Evolutionary conservation across 2,888 invertebrate species (phyloP).

Genomic region (Notocelia uddmanniana): DNA sequence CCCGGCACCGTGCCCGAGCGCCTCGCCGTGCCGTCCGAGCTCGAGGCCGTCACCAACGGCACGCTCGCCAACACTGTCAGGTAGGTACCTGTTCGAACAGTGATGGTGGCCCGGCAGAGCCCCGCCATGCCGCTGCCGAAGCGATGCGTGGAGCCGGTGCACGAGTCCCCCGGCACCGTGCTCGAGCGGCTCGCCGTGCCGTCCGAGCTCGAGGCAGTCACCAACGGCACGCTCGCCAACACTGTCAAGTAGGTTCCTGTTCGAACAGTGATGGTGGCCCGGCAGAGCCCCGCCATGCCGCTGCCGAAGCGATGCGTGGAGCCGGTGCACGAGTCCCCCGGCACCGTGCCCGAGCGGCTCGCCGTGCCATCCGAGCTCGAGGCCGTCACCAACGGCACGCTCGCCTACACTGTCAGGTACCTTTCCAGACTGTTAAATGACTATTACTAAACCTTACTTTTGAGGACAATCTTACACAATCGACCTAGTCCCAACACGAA

Average conservation of each 20-base stretch:
- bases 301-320: slow-evolving; percentile 98
- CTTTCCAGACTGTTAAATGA: no score
- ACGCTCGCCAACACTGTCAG: slow-evolving; percentile 97
- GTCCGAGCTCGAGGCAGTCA: slow-evolving; percentile 98
- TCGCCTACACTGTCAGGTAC: slow-evolving; percentile 93
- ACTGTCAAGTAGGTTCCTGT: no score
- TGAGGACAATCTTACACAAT: no score
- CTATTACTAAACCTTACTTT: no score
- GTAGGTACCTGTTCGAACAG: slow-evolving; percentile 67
- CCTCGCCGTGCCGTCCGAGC: slow-evolving; percentile 94
- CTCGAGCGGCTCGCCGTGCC: slow-evolving; percentile 87
- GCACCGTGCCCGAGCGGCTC: slow-evolving; percentile 95
- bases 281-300: slow-evolving; percentile 97
- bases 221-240: slow-evolving; percentile 98
- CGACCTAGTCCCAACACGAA: no score
- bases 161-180: slow-evolving; percentile 95
- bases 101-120: slow-evolving; percentile 75
- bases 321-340: slow-evolving; percentile 97
- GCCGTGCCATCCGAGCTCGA: slow-evolving; percentile 97
- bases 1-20: slow-evolving; percentile 96
- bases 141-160: slow-evolving; percentile 97
- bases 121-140: slow-evolving; percentile 97
- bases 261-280: no score
- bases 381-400: slow-evolving; percentile 98
- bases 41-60: slow-evolving; percentile 99